A percentile compares a stretch with the other conserved stretches of the same genome.
Conservation (phyloP, 2,888 invertebrate species). For the Eristalis tenax region DNA sequence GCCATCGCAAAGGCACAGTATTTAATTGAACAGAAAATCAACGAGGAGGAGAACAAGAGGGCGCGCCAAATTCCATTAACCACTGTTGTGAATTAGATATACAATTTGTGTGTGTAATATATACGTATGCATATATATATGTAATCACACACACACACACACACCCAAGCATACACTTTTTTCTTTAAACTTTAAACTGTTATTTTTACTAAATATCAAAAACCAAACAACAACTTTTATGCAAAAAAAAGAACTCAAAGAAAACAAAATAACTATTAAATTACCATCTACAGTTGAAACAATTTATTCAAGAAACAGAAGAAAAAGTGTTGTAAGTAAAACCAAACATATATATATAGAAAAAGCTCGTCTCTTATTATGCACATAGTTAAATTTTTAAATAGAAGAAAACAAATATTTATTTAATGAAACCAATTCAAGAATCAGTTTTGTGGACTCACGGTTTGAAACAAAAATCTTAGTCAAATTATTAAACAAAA, state of each 20-base stretch:
- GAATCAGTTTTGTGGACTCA: conserved; percentile 53
- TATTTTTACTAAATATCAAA: conserved; percentile 48
- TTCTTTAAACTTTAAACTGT: conserved; percentile 67
- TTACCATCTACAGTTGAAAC: conserved; percentile 49
- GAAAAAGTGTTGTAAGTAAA: conserved; percentile 52
- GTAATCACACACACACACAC: conserved; percentile 40
- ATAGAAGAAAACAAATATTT: conserved; percentile 35
- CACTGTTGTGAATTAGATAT: conserved; percentile 81
- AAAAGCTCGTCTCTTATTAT: conserved; percentile 63
- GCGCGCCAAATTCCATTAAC: conserved; percentile 92
- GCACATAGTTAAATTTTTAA: conserved; percentile 67
- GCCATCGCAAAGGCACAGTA: conserved; percentile 96
- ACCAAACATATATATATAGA: conserved; percentile 36
- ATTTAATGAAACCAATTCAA: conserved; percentile 46
- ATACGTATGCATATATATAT: conserved; percentile 42
- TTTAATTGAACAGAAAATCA: conserved; percentile 97
- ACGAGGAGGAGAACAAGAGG: conserved; percentile 97
- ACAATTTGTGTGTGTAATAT: conserved; percentile 60
- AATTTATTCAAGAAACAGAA: conserved; percentile 43
- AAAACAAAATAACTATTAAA: conserved; percentile 28
- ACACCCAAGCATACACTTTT: conserved; percentile 32
- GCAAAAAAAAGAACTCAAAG: neutral
- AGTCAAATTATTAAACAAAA: conserved; percentile 40
- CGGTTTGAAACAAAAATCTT: conserved; percentile 31
- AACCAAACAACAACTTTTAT: conserved; percentile 29